Conservation (phyloP, 2,888 invertebrate species). For the Dyspetes luteomarginatus region DNA sequence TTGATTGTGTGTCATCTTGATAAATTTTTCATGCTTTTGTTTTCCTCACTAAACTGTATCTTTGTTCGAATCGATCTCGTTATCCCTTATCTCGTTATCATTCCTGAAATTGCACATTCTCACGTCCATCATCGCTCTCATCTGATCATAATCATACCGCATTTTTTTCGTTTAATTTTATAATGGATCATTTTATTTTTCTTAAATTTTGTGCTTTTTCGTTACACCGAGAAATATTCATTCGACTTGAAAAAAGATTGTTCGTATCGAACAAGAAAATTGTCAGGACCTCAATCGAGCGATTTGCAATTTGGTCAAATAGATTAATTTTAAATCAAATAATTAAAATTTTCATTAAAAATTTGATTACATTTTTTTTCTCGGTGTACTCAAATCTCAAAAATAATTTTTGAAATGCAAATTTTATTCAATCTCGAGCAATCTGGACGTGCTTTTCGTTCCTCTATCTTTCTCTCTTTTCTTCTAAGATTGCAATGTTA, state of each 20-base stretch:
- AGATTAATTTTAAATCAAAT: not conserved
- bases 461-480: no score
- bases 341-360: not conserved
- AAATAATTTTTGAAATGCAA: slow-evolving; percentile 29
- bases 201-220: not conserved
- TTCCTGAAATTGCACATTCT: slow-evolving; percentile 62
- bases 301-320: no score
- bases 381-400: not conserved
- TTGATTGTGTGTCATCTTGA: slow-evolving; percentile 53
- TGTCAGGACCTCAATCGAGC: no score
- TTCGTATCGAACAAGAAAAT: no score
- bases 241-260: no score
- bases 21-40: slow-evolving; percentile 26
- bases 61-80: slow-evolving; percentile 52
- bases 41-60: slow-evolving; percentile 30
- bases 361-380: not conserved
- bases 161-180: not conserved
- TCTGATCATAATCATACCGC: slow-evolving; percentile 17
- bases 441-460: slow-evolving; percentile 25
- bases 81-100: slow-evolving; percentile 45
- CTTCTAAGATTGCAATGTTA: slow-evolving; percentile 11
- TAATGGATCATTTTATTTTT: slow-evolving; percentile 2
- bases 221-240: slow-evolving; percentile 3
- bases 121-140: slow-evolving; percentile 24
- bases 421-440: slow-evolving; percentile 44